Percentiles rank a stretch among this genome's conserved stretches.
Conservation (phyloP, 35 echinoderm and acorn worm genomes). For the Lytechinus pictus region DNA sequence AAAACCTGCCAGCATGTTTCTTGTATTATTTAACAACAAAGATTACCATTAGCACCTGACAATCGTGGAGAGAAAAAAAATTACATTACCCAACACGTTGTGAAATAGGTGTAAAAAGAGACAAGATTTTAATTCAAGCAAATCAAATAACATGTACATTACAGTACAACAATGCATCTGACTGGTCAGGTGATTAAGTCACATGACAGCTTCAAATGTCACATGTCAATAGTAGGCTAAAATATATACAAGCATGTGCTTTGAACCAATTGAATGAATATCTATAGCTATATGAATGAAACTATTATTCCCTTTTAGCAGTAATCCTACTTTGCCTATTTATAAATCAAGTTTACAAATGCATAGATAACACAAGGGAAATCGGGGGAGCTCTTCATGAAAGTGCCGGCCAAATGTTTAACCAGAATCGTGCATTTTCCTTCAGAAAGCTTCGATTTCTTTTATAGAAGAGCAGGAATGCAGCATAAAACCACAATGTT, state of each 20-base stretch:
- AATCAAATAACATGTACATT: neutral
- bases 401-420: too few relatives aligned
- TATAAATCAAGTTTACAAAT: neutral
- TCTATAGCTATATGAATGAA: too few relatives aligned
- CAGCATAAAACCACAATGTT: too few relatives aligned
- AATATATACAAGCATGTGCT: neutral
- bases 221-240: neutral
- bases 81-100: neutral
- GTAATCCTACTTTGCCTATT: neutral
- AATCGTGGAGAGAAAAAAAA: too few relatives aligned
- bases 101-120: neutral
- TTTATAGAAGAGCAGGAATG: too few relatives aligned
- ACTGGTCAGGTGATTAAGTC: slow-evolving; percentile 1
- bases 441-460: too few relatives aligned
- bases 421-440: too few relatives aligned
- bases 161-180: neutral
- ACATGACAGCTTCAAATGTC: neutral
- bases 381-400: too few relatives aligned
- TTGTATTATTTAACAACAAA: too few relatives aligned
- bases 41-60: too few relatives aligned
- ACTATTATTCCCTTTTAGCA: neutral
- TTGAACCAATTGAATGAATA: neutral
- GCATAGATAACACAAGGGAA: neutral
- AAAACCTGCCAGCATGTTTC: too few relatives aligned
- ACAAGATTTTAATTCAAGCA: too few relatives aligned